These are phyloP conservation scores for Dendronephthya gigantea DNA, from an alignment of 64 coral and sea anemone species.

Conservation along the genomic window DNA sequence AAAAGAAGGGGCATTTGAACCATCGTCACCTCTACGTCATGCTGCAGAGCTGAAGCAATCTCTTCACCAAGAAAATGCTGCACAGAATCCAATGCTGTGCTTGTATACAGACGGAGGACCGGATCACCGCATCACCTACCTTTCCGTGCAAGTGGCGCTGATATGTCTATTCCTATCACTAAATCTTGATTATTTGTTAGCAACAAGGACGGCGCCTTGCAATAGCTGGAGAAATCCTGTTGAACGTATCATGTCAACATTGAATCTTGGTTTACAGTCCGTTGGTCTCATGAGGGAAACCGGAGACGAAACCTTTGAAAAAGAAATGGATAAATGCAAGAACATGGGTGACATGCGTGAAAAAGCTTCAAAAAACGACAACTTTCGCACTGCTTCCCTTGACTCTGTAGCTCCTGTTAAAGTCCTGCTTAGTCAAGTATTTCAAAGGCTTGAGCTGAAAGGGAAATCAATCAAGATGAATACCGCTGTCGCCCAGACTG, in stretches of 20 bases:
- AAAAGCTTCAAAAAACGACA: background rate
- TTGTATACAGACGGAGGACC: slow-evolving; percentile 42
- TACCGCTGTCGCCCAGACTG: background rate
- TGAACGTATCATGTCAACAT: slow-evolving; percentile 26
- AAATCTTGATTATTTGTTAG: slow-evolving; percentile 33
- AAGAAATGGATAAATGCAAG: background rate
- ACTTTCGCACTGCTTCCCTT: background rate
- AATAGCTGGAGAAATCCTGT: slow-evolving; percentile 21
- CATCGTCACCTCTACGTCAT: slow-evolving; percentile 23
- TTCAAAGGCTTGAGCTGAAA: slow-evolving; percentile 3
- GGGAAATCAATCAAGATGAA: background rate
- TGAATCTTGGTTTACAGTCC: background rate
- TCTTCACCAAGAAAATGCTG: slow-evolving; percentile 16
- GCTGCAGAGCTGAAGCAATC: slow-evolving; percentile 29
- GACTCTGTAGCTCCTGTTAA: background rate
- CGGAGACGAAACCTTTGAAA: background rate
- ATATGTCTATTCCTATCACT: slow-evolving; percentile 22
- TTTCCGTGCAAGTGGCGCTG: slow-evolving; percentile 43
- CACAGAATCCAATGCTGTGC: slow-evolving; percentile 15
- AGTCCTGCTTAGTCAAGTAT: background rate
- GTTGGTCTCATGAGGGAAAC: background rate
- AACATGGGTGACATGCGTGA: background rate
- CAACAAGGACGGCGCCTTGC: slow-evolving; percentile 6
- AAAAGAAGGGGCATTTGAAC: slow-evolving; percentile 36
- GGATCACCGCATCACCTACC: slow-evolving; percentile 39